phyloP scores from a whole-genome alignment of 2,888 invertebrate genomes.

The Busseola fusca region DNA sequence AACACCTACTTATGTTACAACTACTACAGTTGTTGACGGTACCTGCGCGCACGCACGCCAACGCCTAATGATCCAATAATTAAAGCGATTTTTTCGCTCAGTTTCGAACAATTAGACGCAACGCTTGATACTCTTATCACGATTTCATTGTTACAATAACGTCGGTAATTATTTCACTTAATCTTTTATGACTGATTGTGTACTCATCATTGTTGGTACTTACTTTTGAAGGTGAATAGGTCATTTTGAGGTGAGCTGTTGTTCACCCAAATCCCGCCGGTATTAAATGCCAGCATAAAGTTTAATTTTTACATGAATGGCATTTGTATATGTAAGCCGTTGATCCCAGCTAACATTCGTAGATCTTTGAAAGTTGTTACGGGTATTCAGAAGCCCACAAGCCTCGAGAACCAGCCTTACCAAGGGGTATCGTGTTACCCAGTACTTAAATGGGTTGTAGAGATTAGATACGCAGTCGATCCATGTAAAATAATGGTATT shows the following conservation, averaged over 20 bases:
- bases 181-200: conserved; percentile 38
- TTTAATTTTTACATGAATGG: neutral
- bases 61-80: conserved; percentile 80
- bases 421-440: too few relatives aligned
- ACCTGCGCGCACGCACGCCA: conserved; percentile 71
- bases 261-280: neutral
- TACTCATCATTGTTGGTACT: conserved; percentile 4
- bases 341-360: neutral
- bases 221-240: conserved; percentile 19
- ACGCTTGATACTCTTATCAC: conserved; percentile 64
- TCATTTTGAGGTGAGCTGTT: conserved; percentile 2
- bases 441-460: too few relatives aligned
- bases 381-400: too few relatives aligned
- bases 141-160: conserved; percentile 70
- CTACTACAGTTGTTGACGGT: conserved; percentile 64
- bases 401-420: too few relatives aligned
- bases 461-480: too few relatives aligned
- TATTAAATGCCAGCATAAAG: neutral
- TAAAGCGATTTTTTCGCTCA: conserved; percentile 74
- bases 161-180: conserved; percentile 58
- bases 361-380: too few relatives aligned
- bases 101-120: conserved; percentile 79
- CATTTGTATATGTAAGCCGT: too few relatives aligned
- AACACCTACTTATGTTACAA: conserved; percentile 22
- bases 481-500: too few relatives aligned